phyloP scores from a whole-genome alignment of 2,113 vertebrate genomes.

The Zootoca vivipara region DNA sequence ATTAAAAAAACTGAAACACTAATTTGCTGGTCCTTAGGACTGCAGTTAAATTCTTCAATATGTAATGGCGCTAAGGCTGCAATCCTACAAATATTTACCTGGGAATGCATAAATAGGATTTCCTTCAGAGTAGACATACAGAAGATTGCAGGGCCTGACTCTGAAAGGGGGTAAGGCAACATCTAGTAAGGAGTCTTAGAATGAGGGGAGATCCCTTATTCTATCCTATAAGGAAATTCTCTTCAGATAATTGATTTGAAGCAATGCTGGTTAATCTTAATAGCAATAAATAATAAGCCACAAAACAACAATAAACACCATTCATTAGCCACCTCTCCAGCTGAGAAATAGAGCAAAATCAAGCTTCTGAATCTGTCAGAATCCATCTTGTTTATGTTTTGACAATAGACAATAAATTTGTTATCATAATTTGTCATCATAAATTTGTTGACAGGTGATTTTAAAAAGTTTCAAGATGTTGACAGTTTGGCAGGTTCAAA shows the following conservation, averaged over 20 bases:
- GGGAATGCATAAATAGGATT: no score
- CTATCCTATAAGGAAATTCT: not conserved
- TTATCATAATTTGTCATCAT: not conserved
- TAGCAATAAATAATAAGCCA: not conserved
- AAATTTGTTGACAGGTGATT: no score
- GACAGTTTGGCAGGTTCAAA: not conserved
- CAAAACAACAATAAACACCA: not conserved
- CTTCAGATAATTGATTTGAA: not conserved
- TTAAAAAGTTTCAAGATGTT: not conserved
- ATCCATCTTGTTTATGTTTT: not conserved
- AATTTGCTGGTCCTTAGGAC: not conserved
- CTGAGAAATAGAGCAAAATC: not conserved
- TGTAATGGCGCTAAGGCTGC: not conserved
- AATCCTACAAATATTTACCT: no score
- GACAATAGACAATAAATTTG: accelerated
- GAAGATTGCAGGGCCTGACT: not conserved
- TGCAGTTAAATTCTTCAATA: not conserved
- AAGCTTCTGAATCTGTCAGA: not conserved
- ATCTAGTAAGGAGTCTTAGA: not conserved
- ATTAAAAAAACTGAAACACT: not conserved
- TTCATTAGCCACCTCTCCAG: not conserved
- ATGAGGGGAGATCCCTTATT: no score
- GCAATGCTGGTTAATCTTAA: no score
- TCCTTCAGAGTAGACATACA: no score
- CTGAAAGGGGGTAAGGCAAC: not conserved